phyloP scores from a whole-genome alignment of 2,797 vertebrate genomes.

The Platyrinchus mystaceus region DNA sequence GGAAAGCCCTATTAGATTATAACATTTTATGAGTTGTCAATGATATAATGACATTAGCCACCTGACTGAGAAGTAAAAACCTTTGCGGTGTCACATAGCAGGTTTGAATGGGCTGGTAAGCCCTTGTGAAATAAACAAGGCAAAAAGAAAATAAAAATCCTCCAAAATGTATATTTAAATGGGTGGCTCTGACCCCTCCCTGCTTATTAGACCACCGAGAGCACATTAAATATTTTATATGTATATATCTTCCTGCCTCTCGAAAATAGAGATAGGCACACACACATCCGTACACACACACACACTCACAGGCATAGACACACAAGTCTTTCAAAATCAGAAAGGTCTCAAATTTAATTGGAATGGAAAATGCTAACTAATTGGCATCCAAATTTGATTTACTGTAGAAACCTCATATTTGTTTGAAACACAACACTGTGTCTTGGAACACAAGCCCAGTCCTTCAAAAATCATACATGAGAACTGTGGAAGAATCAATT shows the following conservation, averaged over 20 bases:
- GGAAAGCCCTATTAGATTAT: conserved; percentile 69
- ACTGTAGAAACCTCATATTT: conserved; percentile 80
- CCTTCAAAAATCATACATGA: conserved; percentile 77
- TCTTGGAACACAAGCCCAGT: conserved; percentile 77
- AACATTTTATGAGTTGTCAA: conserved; percentile 75
- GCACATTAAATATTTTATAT: conserved; percentile 56
- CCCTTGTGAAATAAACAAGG: conserved; percentile 68
- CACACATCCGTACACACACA: background rate
- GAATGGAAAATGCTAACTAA: conserved; percentile 82
- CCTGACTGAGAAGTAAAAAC: conserved; percentile 69
- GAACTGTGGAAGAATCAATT: conserved; percentile 85
- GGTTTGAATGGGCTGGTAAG: conserved; percentile 63
- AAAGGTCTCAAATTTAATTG: conserved; percentile 82
- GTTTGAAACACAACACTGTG: conserved; percentile 79
- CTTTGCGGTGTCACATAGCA: conserved; percentile 70
- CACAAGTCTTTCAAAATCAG: conserved; percentile 75
- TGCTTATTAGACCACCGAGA: conserved; percentile 70
- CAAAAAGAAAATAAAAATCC: background rate
- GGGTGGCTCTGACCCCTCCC: conserved; percentile 48
- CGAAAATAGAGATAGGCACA: conserved; percentile 39
- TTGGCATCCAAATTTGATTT: conserved; percentile 82
- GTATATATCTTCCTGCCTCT: background rate
- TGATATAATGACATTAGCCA: conserved; percentile 73
- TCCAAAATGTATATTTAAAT: conserved; percentile 36
- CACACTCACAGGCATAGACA: background rate